Conservation (phyloP, 2,888 invertebrate genomes). For the Philhelius pedissequus region DNA sequence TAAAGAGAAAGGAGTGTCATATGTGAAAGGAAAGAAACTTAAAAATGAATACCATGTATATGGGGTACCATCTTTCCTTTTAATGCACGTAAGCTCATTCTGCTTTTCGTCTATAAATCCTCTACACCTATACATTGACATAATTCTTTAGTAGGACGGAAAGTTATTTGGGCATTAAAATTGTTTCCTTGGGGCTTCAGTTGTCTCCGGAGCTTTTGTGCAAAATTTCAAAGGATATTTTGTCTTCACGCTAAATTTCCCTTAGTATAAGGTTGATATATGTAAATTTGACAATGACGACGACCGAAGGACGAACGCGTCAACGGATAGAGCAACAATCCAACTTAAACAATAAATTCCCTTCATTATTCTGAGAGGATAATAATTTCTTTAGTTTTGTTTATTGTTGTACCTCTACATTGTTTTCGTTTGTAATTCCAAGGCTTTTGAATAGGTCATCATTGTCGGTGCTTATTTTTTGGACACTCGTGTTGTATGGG, state of each 20-base stretch:
- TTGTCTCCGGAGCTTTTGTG: background rate
- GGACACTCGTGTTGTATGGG: constrained; percentile 17
- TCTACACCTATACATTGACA: background rate
- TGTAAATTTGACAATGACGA: background rate
- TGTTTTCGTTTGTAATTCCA: background rate
- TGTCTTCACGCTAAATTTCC: background rate
- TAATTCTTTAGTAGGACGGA: background rate
- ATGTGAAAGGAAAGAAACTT: constrained; percentile 9
- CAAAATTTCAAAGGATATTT: background rate
- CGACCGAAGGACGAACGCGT: background rate
- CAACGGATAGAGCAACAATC: background rate
- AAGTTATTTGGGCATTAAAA: constrained; percentile 23
- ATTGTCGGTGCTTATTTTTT: background rate
- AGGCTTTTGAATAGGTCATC: background rate
- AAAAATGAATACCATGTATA: background rate
- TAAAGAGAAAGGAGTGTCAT: background rate
- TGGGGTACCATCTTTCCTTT: background rate
- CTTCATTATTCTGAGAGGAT: background rate
- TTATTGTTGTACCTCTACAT: background rate
- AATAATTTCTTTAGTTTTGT: background rate
- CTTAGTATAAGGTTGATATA: background rate
- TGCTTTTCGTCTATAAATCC: background rate
- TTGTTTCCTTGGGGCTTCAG: constrained; percentile 2
- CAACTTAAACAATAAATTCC: background rate
- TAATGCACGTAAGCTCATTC: background rate